Conservation (phyloP, 2,113 vertebrate genomes). For the Ceyx cyanopectus region DNA sequence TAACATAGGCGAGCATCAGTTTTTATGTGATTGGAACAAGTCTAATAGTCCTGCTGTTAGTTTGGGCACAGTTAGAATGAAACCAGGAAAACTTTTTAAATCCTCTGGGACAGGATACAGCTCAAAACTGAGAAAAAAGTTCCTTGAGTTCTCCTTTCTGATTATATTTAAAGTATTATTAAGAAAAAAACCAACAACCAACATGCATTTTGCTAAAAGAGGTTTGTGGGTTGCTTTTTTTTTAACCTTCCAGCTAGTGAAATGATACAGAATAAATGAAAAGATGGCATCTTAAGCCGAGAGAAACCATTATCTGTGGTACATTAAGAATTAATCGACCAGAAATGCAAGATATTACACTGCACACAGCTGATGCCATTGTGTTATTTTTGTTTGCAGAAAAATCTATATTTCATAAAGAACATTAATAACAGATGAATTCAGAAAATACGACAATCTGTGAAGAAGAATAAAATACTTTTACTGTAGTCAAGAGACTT, state of each 20-base stretch:
- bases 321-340: conserved; percentile 72
- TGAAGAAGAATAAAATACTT: conserved; percentile 36
- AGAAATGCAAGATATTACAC: conserved; percentile 68
- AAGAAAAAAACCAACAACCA: neutral
- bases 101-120: neutral
- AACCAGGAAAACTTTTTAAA: neutral
- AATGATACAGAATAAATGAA: conserved; percentile 63
- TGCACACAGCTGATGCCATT: conserved; percentile 55
- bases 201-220: conserved; percentile 11
- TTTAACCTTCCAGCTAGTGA: conserved; percentile 24
- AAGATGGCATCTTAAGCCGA: conserved; percentile 49
- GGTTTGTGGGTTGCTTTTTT: neutral
- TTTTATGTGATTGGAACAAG: neutral
- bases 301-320: conserved; percentile 73
- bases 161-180: neutral
- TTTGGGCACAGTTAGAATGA: neutral
- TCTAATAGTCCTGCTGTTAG: neutral
- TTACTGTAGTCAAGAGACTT: conserved; percentile 11
- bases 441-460: conserved; percentile 26
- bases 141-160: neutral
- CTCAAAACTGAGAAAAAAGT: conserved; percentile 21
- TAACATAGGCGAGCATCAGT: neutral
- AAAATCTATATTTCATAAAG: conserved; percentile 72
- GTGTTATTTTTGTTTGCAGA: conserved; percentile 71
- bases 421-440: conserved; percentile 57